Conservation (phyloP, 2,113 vertebrate species). For the Notiomystis cincta region DNA sequence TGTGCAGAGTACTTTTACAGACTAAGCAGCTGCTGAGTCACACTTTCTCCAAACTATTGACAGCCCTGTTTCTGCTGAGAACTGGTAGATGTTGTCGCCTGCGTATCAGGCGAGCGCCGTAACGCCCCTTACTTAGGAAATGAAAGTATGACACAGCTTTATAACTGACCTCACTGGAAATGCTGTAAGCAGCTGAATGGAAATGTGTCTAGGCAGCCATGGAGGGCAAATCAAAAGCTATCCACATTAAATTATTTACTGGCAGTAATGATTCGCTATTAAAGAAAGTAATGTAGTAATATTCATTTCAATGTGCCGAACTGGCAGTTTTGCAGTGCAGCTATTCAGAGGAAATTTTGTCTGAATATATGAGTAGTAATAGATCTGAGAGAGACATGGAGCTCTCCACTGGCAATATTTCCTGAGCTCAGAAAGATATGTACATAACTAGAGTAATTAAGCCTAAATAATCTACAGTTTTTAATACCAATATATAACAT, state of each 20-base stretch:
- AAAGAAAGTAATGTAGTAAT: neutral
- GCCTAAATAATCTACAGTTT: slow-evolving; percentile 1
- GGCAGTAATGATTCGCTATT: neutral
- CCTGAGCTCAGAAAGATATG: neutral
- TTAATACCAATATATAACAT: neutral
- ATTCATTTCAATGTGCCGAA: neutral
- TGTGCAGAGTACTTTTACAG: neutral
- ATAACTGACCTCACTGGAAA: neutral
- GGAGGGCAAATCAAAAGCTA: neutral
- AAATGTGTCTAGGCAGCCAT: neutral
- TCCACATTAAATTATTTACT: neutral
- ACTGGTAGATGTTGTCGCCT: neutral
- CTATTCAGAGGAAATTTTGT: neutral
- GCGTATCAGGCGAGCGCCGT: neutral
- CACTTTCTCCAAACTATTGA: neutral
- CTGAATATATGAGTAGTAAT: neutral
- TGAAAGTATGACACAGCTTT: slow-evolving; percentile 19
- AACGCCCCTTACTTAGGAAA: neutral
- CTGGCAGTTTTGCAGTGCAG: neutral
- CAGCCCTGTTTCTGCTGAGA: neutral
- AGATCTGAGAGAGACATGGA: neutral
- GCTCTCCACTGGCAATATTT: neutral
- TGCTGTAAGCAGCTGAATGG: neutral
- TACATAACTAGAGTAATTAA: neutral
- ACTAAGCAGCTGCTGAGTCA: slow-evolving; percentile 52